These are phyloP conservation scores for Leptobrachium ailaonicum DNA, from an alignment of 2,113 vertebrate genomes.

Conservation along the genomic window DNA sequence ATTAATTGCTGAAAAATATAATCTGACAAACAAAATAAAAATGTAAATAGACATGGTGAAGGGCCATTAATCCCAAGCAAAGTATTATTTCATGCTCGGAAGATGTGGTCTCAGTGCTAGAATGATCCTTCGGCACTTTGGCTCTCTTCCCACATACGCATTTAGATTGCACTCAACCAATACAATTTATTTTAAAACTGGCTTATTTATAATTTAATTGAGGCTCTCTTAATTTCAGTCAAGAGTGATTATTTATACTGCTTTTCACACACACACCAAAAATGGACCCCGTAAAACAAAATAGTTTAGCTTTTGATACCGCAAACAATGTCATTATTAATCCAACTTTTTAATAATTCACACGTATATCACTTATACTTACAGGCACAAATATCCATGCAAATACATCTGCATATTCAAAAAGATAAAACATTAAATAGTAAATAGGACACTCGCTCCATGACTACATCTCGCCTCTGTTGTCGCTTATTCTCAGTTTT, in stretches of 20 bases:
- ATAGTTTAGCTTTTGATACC: background rate
- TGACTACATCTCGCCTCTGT: too few species aligned
- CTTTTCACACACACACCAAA: background rate
- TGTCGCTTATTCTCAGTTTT: too few species aligned
- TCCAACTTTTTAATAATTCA: too few species aligned
- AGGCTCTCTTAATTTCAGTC: constrained; percentile 11
- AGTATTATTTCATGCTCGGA: constrained; percentile 37
- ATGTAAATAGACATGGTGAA: constrained; percentile 17
- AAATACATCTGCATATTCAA: too few species aligned
- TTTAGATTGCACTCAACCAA: constrained; percentile 21
- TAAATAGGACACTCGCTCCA: too few species aligned
- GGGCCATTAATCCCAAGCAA: constrained; percentile 25
- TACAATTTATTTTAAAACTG: constrained; percentile 14
- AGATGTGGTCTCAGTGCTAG: constrained; percentile 12
- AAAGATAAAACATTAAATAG: too few species aligned
- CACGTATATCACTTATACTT: too few species aligned
- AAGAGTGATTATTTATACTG: constrained; percentile 22
- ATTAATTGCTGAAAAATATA: constrained; percentile 36
- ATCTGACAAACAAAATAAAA: constrained; percentile 43
- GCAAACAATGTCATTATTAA: too few species aligned
- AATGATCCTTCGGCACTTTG: constrained; percentile 23
- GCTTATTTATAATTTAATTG: constrained; percentile 26
- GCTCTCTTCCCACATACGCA: constrained; percentile 35
- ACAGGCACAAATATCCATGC: too few species aligned
- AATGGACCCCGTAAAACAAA: background rate